These are phyloP conservation scores for Ypsolopha scabrella DNA, from an alignment of 2,888 invertebrate species.

Conservation along the genomic window DNA sequence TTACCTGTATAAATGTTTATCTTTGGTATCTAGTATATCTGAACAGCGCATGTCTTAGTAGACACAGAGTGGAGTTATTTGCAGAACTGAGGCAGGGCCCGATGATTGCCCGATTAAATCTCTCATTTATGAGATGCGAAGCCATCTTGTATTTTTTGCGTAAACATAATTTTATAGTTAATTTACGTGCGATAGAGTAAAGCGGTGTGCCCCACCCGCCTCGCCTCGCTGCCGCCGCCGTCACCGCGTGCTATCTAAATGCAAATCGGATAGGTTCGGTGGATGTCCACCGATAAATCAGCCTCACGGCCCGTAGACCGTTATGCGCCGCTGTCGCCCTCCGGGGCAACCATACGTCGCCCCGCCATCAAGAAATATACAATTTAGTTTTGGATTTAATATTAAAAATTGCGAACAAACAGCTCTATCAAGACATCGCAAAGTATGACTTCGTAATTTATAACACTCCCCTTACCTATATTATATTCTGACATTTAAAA, in stretches of 20 bases:
- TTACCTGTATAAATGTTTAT: not conserved
- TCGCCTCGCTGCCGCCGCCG: conserved; percentile 23
- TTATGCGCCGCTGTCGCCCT: conserved; percentile 34
- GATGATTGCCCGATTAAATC: conserved; percentile 39
- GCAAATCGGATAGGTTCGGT: conserved; percentile 67
- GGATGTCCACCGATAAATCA: conserved; percentile 64
- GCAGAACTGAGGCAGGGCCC: conserved; percentile 21
- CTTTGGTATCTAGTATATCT: not conserved
- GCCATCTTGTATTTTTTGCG: conserved; percentile 31
- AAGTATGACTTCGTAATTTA: too few species aligned
- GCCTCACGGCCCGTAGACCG: conserved; percentile 39
- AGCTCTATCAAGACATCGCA: conserved; percentile 1
- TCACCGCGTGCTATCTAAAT: conserved; percentile 58
- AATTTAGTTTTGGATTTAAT: not conserved
- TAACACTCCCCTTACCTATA: not conserved
- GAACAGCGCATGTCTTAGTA: not conserved
- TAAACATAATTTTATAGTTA: conserved; percentile 49
- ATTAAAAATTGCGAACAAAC: not conserved
- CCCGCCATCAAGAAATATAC: conserved; percentile 12
- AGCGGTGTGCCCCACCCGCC: conserved; percentile 20
- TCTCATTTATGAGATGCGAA: conserved; percentile 36
- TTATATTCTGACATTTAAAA: not conserved
- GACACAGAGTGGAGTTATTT: conserved; percentile 16
- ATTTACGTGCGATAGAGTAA: conserved; percentile 55
- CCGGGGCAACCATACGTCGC: conserved; percentile 19